Percentiles rank a stretch among this genome's conserved stretches.
Evolutionary conservation across 2,797 vertebrate genomes (phyloP).

Genomic region (Xenops minutus): DNA sequence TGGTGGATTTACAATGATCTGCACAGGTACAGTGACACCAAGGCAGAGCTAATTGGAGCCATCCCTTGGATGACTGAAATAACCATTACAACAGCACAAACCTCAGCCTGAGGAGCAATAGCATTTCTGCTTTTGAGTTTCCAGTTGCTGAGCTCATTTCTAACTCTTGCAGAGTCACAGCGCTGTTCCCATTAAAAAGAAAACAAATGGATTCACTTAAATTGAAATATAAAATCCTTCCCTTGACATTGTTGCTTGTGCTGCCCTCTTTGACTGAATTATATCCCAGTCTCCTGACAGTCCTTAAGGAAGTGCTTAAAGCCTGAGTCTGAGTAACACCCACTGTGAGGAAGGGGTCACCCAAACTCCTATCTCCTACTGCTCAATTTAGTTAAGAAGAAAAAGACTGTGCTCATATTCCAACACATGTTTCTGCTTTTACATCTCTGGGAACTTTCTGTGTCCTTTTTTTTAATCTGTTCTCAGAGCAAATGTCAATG

Average conservation of each 20-base stretch:
- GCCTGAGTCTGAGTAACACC: background rate
- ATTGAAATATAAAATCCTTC: conserved; percentile 39
- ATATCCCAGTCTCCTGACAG: conserved; percentile 29
- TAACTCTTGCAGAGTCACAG: conserved; percentile 49
- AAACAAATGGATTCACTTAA: conserved; percentile 66
- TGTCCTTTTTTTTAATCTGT: background rate
- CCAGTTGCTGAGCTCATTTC: conserved; percentile 50
- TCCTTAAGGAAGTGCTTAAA: conserved; percentile 26
- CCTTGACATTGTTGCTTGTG: conserved; percentile 7
- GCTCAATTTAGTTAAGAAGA: conserved; percentile 16
- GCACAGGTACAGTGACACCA: background rate
- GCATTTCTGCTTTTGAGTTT: conserved; percentile 23
- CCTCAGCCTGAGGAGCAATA: background rate
- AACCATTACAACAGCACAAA: background rate
- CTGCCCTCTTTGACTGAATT: conserved; percentile 34
- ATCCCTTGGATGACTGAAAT: background rate
- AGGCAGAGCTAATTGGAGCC: background rate
- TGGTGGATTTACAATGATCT: background rate
- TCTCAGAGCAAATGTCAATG: conserved; percentile 20
- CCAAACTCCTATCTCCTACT: conserved; percentile 21
- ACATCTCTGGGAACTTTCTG: background rate
- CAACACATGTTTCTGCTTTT: conserved; percentile 69
- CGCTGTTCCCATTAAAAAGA: background rate
- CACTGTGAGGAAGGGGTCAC: conserved; percentile 41
- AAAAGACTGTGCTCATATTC: conserved; percentile 4